Percentiles rank a stretch among this genome's conserved stretches.
These are phyloP conservation scores for Drosophila setosimentum DNA, from an alignment of 2,888 invertebrate genomes.

Conservation along the genomic window DNA sequence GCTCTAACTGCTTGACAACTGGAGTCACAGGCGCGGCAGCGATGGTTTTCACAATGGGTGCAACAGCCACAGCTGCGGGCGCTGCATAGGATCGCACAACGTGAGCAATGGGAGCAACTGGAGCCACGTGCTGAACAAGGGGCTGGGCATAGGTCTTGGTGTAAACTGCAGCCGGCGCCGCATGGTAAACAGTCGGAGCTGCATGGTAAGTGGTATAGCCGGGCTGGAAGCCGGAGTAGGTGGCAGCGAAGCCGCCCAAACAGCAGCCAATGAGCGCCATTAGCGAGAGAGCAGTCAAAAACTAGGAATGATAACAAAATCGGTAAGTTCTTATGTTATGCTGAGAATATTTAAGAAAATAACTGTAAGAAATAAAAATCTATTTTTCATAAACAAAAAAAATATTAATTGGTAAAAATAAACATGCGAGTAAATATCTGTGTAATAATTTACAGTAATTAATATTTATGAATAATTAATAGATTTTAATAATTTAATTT, in stretches of 20 bases:
- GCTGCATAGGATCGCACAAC: conserved; percentile 41
- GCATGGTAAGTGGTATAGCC: conserved; percentile 67
- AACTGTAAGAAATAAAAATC: background rate
- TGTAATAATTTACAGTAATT: background rate
- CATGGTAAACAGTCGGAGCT: conserved; percentile 57
- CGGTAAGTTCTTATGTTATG: background rate
- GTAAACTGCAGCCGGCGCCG: conserved; percentile 48
- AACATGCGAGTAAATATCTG: background rate
- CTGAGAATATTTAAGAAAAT: background rate
- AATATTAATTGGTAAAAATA: background rate
- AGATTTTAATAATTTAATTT: too few relatives aligned
- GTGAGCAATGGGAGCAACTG: conserved; percentile 39
- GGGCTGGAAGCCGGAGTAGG: conserved; percentile 79
- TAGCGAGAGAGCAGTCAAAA: conserved; percentile 70
- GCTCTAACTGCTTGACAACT: conserved; percentile 73
- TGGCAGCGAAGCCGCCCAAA: conserved; percentile 71
- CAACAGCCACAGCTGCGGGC: conserved; percentile 27
- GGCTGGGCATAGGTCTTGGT: conserved; percentile 59
- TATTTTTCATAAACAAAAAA: background rate
- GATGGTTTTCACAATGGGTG: conserved; percentile 40
- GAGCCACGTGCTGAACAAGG: conserved; percentile 51
- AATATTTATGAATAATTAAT: background rate
- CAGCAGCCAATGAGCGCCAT: conserved; percentile 66
- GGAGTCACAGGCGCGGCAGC: conserved; percentile 46
- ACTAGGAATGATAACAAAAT: conserved; percentile 44